These are phyloP conservation scores for Fringilla coelebs DNA, from an alignment of 2,797 vertebrate genomes.

Conservation along the genomic window DNA sequence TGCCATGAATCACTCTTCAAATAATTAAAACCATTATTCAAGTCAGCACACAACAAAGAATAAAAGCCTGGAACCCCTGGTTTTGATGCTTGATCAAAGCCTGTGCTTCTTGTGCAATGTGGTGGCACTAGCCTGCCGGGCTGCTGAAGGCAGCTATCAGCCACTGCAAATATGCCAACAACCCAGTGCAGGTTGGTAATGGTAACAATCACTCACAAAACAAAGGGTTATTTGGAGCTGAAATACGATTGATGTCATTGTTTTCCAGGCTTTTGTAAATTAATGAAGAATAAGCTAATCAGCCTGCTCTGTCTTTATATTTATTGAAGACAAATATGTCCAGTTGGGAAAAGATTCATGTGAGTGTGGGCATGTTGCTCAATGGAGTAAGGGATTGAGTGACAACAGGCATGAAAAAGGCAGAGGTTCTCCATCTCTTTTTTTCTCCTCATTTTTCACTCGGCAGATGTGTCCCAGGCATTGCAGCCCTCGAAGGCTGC, in stretches of 20 bases:
- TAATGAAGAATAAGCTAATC: neutral
- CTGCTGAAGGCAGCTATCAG: neutral
- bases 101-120: neutral
- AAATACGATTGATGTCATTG: neutral
- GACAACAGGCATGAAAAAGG: neutral
- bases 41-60: conserved; percentile 16
- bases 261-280: neutral
- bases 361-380: neutral
- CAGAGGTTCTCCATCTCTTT: neutral
- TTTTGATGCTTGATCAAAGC: neutral
- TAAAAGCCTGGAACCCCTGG: neutral
- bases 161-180: neutral
- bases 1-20: conserved; percentile 5
- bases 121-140: neutral
- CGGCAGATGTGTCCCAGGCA: neutral
- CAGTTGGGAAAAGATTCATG: neutral
- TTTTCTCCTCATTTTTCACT: neutral
- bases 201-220: neutral
- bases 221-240: neutral
- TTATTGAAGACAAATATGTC: neutral
- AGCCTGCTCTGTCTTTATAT: neutral
- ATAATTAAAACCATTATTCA: neutral
- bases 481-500: neutral
- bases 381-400: neutral
- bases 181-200: neutral